Percentiles rank a stretch among this genome's conserved stretches.
phyloP scores from a whole-genome alignment of 2,797 vertebrate genomes.

The Cheirogaleus major region DNA sequence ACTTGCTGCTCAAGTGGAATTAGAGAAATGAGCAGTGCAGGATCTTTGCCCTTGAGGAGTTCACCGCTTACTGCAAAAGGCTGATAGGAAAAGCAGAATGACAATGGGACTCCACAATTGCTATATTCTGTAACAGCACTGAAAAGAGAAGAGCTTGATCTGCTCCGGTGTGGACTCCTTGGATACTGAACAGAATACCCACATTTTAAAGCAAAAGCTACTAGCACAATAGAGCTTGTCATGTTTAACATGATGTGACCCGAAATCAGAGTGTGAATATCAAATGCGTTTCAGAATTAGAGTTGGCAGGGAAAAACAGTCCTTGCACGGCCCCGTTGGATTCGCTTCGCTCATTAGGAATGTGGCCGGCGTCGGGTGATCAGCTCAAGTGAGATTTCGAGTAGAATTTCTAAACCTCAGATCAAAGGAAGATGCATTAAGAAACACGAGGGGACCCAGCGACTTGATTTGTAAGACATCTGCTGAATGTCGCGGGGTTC shows the following conservation, averaged over 20 bases:
- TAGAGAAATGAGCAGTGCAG: background rate
- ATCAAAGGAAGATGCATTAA: background rate
- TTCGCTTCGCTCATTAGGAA: background rate
- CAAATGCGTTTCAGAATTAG: background rate
- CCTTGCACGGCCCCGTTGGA: rapidly evolving
- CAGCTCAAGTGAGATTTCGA: background rate
- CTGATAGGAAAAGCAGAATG: background rate
- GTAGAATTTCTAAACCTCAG: background rate
- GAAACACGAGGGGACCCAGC: background rate
- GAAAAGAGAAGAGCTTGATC: background rate
- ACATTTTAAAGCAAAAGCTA: background rate
- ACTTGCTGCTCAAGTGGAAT: background rate
- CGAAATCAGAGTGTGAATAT: background rate
- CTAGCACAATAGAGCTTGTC: rapidly evolving
- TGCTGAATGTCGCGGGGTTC: background rate
- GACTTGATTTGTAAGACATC: background rate
- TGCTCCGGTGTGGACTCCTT: background rate
- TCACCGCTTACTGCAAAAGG: background rate
- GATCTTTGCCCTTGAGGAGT: background rate
- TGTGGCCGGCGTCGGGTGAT: background rate
- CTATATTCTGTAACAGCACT: background rate
- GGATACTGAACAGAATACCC: rapidly evolving
- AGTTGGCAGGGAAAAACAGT: no score
- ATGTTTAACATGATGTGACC: background rate
- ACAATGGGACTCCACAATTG: rapidly evolving